Base-by-base conservation (phyloP, 2,113 vertebrate species). In the Scomber scombrus region DNA sequence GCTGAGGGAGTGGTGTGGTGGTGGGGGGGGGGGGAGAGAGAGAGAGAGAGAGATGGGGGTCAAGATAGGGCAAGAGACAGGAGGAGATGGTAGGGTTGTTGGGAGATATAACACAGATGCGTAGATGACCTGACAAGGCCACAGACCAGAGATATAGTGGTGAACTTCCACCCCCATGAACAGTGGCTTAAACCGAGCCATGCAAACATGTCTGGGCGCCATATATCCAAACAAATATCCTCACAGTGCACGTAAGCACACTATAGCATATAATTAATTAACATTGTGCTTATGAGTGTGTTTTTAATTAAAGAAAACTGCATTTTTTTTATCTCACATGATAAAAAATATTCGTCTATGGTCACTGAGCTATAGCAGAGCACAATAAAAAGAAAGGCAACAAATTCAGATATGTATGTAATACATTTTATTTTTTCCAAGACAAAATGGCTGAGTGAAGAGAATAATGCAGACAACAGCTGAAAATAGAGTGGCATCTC, bases 371-470 rank as follows among this genome's bases (percentile, higher is more conserved):
- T 40, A 9, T 40, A 9, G 34, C 40, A 64, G 4, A 54, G 5
- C 4, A 34, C 13, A 69, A 77, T 3, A 15, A 76, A 58, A 88
- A 69, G 29, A 82, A 84, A 66, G 62, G 64, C 56, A 61, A 5
- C 49, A 78, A 71, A 71, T 87, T 88, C 87, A 85, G 51, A 82
- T 83, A 76, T 89, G 88, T 93, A 92, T 93, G 88, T 88, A 89
- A 92, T 93, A 91, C 92, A 84, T 94, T 93, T 93, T 92, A 88
- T 93, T 94, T 92, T 91, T 91, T 86, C 88, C 91, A 92, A 93
- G 97, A 97, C 96, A 97, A 98, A 98, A 97, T 97, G 97, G 97
- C 97, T 96, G 96, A 97, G 97, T 97, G 97, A 97, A 97, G 96
- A 98, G 96, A 97, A 96, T 96, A 97, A 97, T 97, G 96, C 96